Percentiles rank a stretch among this genome's conserved stretches.
These are phyloP conservation scores for Zeugodacus cucurbitae DNA, from an alignment of 1,140 invertebrate species.

Conservation along the genomic window DNA sequence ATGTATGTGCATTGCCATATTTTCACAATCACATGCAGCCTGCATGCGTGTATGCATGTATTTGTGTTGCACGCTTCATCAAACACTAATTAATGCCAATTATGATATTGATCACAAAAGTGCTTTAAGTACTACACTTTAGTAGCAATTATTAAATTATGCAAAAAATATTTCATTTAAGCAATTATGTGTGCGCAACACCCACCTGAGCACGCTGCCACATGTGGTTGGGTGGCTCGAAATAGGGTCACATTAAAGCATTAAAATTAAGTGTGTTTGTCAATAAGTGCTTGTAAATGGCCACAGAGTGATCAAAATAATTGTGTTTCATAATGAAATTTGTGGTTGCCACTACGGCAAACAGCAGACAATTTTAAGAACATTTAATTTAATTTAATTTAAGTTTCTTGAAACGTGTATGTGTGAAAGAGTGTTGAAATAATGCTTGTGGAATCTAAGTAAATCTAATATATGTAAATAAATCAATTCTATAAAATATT, in stretches of 20 bases:
- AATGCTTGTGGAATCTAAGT: neutral
- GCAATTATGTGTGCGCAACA: neutral
- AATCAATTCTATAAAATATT: no score
- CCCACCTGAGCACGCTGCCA: neutral
- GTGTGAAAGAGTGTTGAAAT: neutral
- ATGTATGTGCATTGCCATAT: neutral
- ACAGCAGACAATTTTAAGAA: neutral
- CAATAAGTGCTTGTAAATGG: neutral
- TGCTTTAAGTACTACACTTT: constrained; percentile 18
- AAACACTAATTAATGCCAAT: constrained; percentile 24
- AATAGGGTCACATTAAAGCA: neutral
- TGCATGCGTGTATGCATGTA: neutral
- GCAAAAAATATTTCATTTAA: constrained; percentile 21
- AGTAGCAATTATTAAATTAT: constrained; percentile 23
- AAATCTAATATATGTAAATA: no score
- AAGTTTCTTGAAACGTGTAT: neutral
- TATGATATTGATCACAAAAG: constrained; percentile 20
- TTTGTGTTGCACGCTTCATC: neutral
- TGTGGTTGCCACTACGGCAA: neutral
- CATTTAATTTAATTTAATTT: neutral
- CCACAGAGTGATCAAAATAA: constrained; percentile 21
- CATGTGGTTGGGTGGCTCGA: neutral
- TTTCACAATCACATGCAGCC: neutral
- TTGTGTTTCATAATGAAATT: neutral
- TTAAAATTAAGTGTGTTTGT: constrained; percentile 19